Conservation (phyloP, 2,797 vertebrate species). For the Sparidentex hasta region DNA sequence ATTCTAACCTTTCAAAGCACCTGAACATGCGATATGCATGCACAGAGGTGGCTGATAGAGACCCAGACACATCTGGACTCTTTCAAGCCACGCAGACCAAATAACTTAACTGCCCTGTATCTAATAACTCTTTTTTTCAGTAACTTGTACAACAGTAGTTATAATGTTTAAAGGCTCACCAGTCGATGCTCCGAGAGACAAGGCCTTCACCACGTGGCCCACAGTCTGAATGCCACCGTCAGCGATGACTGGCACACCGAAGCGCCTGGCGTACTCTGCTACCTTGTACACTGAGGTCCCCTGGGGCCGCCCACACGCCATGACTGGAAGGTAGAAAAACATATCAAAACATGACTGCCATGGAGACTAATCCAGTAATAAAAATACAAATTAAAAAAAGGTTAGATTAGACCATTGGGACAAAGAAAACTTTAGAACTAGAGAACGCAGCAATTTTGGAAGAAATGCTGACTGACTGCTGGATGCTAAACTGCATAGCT, state of each 20-base stretch:
- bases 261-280: conserved; percentile 94
- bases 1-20: no score
- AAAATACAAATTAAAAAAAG: no score
- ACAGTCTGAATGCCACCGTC: conserved; percentile 96
- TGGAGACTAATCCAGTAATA: background rate
- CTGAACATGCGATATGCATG: no score
- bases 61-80: no score
- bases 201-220: conserved; percentile 94
- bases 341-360: background rate
- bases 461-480: no score
- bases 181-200: conserved; percentile 94
- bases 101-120: no score
- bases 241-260: conserved; percentile 94
- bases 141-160: no score
- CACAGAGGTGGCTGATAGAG: no score
- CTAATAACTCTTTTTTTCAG: no score
- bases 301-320: conserved; percentile 95
- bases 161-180: conserved; percentile 78
- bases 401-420: background rate
- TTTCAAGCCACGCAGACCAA: no score
- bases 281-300: conserved; percentile 97
- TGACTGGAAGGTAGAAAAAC: conserved; percentile 82
- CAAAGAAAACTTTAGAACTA: background rate
- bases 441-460: no score
- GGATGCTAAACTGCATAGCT: no score